Evolutionary conservation across 2,113 vertebrate species (phyloP), one percentile per base, ranked within the genome.

Genomic region (Gallinago jamesoni): DNA sequence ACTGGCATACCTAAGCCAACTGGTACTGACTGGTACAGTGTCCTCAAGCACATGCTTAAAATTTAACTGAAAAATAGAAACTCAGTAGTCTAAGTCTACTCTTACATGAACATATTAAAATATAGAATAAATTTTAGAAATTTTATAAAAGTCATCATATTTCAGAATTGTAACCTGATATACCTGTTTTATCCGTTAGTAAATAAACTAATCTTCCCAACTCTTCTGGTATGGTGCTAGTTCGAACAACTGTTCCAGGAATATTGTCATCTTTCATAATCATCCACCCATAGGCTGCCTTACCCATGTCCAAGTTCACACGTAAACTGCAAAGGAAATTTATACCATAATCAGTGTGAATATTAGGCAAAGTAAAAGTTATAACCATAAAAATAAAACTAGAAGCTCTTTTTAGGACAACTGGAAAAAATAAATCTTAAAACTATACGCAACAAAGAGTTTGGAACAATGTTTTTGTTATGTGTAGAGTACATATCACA

Each of bases 221-320:
- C 90, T 99, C 99, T 96, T 99, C 99, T 5, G 99, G 99, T 96
- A 99, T 99, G 92, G 99, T 99, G 97, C 99, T 99, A 89, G 99
- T 99, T 91, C 99, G 98, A 55, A 99, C 99, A 30, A 99, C 99
- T 1, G 99, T 99, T 64, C 99, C 99, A 2, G 99, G 99, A 78
- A 99, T 99, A 95, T 99, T 98, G 92, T 99, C 98, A n/a, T 99
- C 99, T 85, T 98, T 99, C 98, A 98, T 99, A 88, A 99, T 99
- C 99, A 99, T 99, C 99, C 99, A 99, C 53, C 99, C 99, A 23
- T 99, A 99, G 2, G 99, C 99, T 6, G 99, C 98, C 97, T 99
- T 99, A 63, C 99, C 99, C 99, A 99, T 99, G 97, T 99, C 99
- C 97, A 99, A 98, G 96, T 99, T 99, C 27, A 99, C 99, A 74